Conservation (phyloP, 2,797 vertebrate species). For the Pelochelys cantorii region DNA sequence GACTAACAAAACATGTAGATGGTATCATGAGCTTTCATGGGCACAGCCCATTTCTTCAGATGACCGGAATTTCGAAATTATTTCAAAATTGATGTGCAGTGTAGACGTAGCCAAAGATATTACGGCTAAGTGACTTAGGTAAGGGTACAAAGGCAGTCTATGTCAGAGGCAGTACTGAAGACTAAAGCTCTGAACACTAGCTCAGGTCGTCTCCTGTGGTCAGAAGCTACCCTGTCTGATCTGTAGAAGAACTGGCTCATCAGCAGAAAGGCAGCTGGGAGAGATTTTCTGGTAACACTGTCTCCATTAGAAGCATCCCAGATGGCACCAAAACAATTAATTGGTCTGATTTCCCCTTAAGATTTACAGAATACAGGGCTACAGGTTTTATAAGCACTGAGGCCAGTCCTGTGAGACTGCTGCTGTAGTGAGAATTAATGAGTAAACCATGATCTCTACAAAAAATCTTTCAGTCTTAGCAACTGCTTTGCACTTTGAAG, state of each 20-base stretch:
- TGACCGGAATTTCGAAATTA: too few relatives aligned
- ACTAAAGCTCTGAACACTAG: background rate
- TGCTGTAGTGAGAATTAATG: background rate
- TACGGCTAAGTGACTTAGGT: background rate
- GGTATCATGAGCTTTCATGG: too few relatives aligned
- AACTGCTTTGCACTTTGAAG: background rate
- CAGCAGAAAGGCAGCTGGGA: background rate
- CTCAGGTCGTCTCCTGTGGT: background rate
- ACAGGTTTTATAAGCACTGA: background rate
- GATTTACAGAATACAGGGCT: background rate
- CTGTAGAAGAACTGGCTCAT: background rate
- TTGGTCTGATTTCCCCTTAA: background rate
- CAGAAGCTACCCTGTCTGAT: background rate
- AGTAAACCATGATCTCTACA: background rate
- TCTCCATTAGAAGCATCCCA: background rate
- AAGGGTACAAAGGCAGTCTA: background rate
- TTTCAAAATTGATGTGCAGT: too few relatives aligned
- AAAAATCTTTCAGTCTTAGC: background rate
- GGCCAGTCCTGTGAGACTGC: background rate
- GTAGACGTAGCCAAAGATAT: too few relatives aligned
- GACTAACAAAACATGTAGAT: too few relatives aligned
- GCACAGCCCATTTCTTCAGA: too few relatives aligned
- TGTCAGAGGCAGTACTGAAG: background rate
- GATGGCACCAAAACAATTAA: background rate
- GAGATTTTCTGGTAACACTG: background rate